A percentile compares a stretch with the other conserved stretches of the same genome.
Conservation (phyloP, 2,113 vertebrate genomes). For the Protomyctophum bolini region DNA sequence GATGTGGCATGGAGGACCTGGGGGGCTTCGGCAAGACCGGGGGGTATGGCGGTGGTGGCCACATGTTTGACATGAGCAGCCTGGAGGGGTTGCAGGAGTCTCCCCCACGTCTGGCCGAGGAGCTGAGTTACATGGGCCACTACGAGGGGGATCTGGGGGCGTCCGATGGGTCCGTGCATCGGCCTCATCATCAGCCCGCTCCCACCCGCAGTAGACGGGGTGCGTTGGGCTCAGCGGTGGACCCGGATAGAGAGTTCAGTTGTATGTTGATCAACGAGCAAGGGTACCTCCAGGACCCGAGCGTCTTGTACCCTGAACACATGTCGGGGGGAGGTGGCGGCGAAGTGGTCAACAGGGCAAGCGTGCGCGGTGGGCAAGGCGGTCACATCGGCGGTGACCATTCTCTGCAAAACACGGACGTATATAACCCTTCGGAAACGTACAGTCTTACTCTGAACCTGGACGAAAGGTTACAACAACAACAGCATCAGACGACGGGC, state of each 20-base stretch:
- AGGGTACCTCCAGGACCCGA: conserved; percentile 75
- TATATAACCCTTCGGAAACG: conserved; percentile 47
- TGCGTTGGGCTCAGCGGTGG: not conserved
- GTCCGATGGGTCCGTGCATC: conserved; percentile 49
- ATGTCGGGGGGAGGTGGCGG: not conserved
- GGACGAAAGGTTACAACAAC: conserved; percentile 50
- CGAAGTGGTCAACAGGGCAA: conserved; percentile 35
- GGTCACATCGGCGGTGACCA: conserved; percentile 39
- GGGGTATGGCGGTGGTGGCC: conserved; percentile 50
- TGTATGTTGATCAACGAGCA: conserved; percentile 81
- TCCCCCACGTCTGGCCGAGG: conserved; percentile 48
- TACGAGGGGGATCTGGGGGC: conserved; percentile 56
- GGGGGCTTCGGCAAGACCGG: conserved; percentile 57
- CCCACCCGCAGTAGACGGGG: conserved; percentile 32
- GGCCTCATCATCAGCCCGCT: conserved; percentile 47
- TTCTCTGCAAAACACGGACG: conserved; percentile 28
- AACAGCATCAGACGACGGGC: conserved; percentile 46
- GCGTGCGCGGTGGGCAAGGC: conserved; percentile 54
- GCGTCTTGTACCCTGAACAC: conserved; percentile 56
- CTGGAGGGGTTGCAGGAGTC: conserved; percentile 63
- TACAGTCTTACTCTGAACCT: conserved; percentile 46
- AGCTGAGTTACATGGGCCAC: conserved; percentile 57
- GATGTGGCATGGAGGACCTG: conserved; percentile 67
- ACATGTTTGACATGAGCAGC: conserved; percentile 62
- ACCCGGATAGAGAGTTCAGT: conserved; percentile 61